These are phyloP conservation scores for Phaethon lepturus DNA, from an alignment of 2,113 vertebrate genomes.

Conservation along the genomic window DNA sequence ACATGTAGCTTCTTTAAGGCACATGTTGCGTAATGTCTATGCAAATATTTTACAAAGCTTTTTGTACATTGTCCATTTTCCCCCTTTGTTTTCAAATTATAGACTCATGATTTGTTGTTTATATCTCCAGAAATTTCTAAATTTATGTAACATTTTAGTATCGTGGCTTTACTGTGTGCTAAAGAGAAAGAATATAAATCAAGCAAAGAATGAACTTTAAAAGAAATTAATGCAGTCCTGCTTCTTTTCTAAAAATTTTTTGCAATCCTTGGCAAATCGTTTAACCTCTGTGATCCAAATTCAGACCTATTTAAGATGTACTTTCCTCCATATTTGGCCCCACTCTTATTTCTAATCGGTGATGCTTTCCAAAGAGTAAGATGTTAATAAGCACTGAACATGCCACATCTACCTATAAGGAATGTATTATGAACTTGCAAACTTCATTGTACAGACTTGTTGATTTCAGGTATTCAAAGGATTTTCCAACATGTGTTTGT, in stretches of 20 bases:
- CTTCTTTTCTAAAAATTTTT: neutral
- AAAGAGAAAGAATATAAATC: neutral
- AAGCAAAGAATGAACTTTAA: neutral
- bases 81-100: neutral
- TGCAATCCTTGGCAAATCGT: neutral
- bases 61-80: neutral
- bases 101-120: neutral
- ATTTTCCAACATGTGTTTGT: neutral
- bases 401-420: neutral
- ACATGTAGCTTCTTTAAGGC: neutral
- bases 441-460: neutral
- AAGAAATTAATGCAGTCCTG: neutral
- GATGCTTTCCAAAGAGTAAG: neutral
- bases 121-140: neutral
- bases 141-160: neutral
- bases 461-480: neutral
- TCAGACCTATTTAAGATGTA: neutral
- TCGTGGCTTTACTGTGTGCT: neutral
- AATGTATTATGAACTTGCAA: neutral
- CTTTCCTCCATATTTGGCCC: neutral
- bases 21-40: neutral
- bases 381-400: neutral
- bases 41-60: neutral
- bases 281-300: neutral
- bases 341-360: neutral